Evolutionary conservation across 2,113 vertebrate species (phyloP).

Genomic region (Cynopterus brachyotis): DNA sequence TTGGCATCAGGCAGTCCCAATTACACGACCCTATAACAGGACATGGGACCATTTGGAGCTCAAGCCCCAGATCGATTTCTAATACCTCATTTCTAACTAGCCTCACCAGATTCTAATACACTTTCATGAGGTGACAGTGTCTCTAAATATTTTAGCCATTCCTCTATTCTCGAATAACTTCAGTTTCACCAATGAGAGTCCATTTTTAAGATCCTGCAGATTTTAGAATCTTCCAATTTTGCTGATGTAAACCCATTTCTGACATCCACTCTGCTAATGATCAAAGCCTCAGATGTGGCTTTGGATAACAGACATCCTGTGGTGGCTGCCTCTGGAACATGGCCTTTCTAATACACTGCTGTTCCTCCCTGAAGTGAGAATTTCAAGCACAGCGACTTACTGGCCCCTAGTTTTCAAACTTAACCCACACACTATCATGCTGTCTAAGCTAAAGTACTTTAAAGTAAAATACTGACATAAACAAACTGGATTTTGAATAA

Average conservation of each 20-base stretch:
- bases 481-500: background rate
- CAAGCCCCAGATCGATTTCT: background rate
- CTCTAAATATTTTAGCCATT: background rate
- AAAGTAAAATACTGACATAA: constrained; percentile 16
- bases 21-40: background rate
- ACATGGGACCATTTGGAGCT: background rate
- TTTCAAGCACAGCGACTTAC: background rate
- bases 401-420: background rate
- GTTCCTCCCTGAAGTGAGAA: background rate
- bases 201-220: background rate
- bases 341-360: background rate
- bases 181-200: background rate
- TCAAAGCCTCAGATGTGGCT: background rate
- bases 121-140: background rate
- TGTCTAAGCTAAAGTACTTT: background rate
- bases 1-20: background rate
- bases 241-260: background rate
- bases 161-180: background rate
- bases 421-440: background rate
- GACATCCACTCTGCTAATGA: background rate
- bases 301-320: background rate
- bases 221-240: background rate
- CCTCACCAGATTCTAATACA: background rate
- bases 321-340: background rate
- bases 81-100: background rate